Evolutionary conservation across 2,888 invertebrate species (phyloP), one percentile per base, ranked within the genome.

Genomic region (Opisthograptis luteolata): DNA sequence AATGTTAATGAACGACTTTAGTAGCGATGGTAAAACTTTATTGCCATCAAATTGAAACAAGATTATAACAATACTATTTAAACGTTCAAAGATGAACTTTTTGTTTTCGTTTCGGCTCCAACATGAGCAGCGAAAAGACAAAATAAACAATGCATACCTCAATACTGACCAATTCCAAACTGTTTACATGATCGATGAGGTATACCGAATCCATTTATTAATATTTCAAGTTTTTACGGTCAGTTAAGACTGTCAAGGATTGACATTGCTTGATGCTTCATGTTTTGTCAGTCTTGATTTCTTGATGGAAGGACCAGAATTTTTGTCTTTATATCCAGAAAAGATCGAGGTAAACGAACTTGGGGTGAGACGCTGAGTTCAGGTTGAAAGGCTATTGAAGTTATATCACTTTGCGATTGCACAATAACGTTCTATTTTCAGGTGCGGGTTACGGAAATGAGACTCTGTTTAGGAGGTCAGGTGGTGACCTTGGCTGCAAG

Each of bases 401-500:
- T 42, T 41, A 44, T 64, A 49, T 64, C 48, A 55, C 13, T 15
- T 19, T n/a, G 24, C 28, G 2, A 53, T 63, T 65, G 55, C 66
- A 68, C 68, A 68, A 64, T 61, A 30, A 15, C 34, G 62, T 41
- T 64, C 62, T 52, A 59, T 75, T 76, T 51, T 68, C 68, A 73
- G 72, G 64, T 75, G 67, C 67, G 68, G 64, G 74, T 72, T 78
- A 73, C 69, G 73, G 79, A 77, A 79, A 78, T 73, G 62, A 68
- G 70, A 70, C 68, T 70, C 68, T 79, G 80, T 79, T 82, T 79
- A 87, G 84, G 81, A 83, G 88, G 89, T 87, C 86, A 87, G 70
- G 63, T 79, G 76, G 81, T 87, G 87, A 89, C 89, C 90, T 89
- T 90, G 89, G 71, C 59, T 70, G 73, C 64, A 87, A 88, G 87